A percentile compares a stretch with the other conserved stretches of the same genome.
Conservation (phyloP, 2,888 invertebrate species). For the Orthosia incerta region DNA sequence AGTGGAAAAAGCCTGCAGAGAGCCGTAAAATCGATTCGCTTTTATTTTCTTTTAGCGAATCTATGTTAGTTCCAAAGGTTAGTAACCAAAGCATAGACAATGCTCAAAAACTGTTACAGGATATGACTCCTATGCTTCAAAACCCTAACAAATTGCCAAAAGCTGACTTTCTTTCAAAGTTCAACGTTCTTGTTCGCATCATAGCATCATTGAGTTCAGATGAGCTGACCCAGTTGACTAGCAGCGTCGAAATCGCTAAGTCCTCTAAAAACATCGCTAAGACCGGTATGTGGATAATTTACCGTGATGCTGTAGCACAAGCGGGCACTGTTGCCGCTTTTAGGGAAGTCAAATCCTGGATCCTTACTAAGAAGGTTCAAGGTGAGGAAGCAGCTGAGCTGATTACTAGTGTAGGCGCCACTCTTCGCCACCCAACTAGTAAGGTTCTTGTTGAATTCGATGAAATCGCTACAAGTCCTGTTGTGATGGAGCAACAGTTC, state of each 20-base stretch:
- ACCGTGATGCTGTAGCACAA: conserved; percentile 92
- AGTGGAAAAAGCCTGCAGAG: conserved; percentile 82
- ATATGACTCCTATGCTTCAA: conserved; percentile 91
- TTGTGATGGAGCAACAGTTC: conserved; percentile 86
- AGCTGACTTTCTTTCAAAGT: conserved; percentile 92
- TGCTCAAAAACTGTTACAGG: conserved; percentile 85
- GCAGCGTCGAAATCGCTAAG: conserved; percentile 85
- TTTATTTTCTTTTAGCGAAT: conserved; percentile 87
- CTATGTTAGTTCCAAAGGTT: conserved; percentile 39
- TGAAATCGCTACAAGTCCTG: conserved; percentile 88
- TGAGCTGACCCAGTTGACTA: conserved; percentile 90
- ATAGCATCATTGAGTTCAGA: conserved; percentile 91
- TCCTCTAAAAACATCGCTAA: conserved; percentile 81
- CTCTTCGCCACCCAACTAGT: conserved; percentile 91
- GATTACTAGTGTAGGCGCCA: conserved; percentile 87
- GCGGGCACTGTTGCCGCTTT: conserved; percentile 93
- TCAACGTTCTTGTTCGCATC: conserved; percentile 90
- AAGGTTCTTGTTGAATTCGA: conserved; percentile 91
- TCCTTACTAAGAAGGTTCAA: conserved; percentile 88
- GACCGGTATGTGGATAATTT: conserved; percentile 90
- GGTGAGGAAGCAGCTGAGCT: conserved; percentile 92
- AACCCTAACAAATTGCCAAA: conserved; percentile 90
- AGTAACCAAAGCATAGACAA: conserved; percentile 82
- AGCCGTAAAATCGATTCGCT: conserved; percentile 87
- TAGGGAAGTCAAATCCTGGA: conserved; percentile 91